A percentile compares a stretch with the other conserved stretches of the same genome.
Conservation (phyloP, 1,140 invertebrate species). For the Tribolium castaneum region DNA sequence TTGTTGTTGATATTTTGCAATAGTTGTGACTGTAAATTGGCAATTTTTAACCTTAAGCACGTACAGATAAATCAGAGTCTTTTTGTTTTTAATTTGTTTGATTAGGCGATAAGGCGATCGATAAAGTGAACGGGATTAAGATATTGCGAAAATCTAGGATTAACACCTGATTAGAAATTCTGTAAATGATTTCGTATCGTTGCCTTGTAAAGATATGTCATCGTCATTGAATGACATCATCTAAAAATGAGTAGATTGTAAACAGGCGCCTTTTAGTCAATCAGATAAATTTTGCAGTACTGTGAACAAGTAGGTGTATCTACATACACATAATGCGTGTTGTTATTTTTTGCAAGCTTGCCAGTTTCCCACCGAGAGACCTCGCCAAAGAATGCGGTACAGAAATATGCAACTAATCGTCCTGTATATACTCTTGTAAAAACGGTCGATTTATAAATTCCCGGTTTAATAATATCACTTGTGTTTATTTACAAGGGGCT, state of each 20-base stretch:
- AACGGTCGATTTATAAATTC: conserved; percentile 8
- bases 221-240: conserved; percentile 16
- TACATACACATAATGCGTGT: conserved; percentile 26
- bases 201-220: conserved; percentile 23
- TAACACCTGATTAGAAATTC: conserved; percentile 32
- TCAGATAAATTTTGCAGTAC: conserved; percentile 11
- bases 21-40: not conserved
- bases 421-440: conserved; percentile 8
- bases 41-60: conserved; percentile 18
- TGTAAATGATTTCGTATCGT: conserved; percentile 18
- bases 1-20: not conserved
- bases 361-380: conserved; percentile 30
- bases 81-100: conserved; percentile 36
- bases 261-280: conserved; percentile 10
- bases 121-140: conserved; percentile 35
- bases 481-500: conserved; percentile 31
- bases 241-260: conserved; percentile 6
- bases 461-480: conserved; percentile 30
- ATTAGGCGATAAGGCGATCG: conserved; percentile 2
- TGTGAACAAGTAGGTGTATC: conserved; percentile 15
- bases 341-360: conserved; percentile 22
- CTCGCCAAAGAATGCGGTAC: conserved; percentile 34
- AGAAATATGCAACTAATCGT: conserved; percentile 35
- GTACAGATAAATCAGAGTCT: conserved; percentile 20
- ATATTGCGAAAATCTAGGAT: conserved; percentile 32